Base-by-base conservation (phyloP, 2,113 vertebrate genomes). In the Bostrychus sinensis region DNA sequence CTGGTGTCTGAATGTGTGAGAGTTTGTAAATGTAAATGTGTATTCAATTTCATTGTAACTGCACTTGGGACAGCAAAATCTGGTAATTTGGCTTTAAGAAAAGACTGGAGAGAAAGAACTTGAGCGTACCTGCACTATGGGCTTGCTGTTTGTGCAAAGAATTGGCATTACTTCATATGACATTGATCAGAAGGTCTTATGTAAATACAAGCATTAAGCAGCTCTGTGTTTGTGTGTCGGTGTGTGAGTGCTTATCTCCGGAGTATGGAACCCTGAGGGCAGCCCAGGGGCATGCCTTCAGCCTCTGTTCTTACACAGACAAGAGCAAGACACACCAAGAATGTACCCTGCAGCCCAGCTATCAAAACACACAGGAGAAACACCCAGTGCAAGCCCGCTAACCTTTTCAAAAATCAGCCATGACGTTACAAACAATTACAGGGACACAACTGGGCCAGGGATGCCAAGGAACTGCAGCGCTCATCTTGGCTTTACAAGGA, bases 251-350 rank as follows among this genome's bases (percentile, higher is more conserved):
- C 75, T n/a, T n/a, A 60, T 87, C 80, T 87, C 72, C 45, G 69
- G 75, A 77, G 69, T 63, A 63, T 67, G 72, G 79, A 58, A 77
- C 89, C 91, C 88, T 43, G 62, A 89, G 89, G 91, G 88, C 81
- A 89, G 89, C 89, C 86, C 70, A 39, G 30, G 83, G 89, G 81
- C 83, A 79, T 38, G 86, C 89, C 88, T 86, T 51, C 70, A 86
- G 90, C 86, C 81, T 78, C 81, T 90, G 87, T 87, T 92, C 86
- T 73, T 86, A 91, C 89, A 91, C 80, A 78, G 81, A 83, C 88
- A 87, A 80, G 73, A 87, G 85, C 62, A 80, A 86, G 77, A 88
- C 87, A 90, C 75, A 69, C 78, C 58, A 63, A 81, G 81, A 73
- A 67, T 79, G 65, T 82, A 80, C 75, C 86, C 88, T 86, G 75